phyloP scores from a whole-genome alignment of 1,140 invertebrate genomes.

The Temnothorax longispinosus region DNA sequence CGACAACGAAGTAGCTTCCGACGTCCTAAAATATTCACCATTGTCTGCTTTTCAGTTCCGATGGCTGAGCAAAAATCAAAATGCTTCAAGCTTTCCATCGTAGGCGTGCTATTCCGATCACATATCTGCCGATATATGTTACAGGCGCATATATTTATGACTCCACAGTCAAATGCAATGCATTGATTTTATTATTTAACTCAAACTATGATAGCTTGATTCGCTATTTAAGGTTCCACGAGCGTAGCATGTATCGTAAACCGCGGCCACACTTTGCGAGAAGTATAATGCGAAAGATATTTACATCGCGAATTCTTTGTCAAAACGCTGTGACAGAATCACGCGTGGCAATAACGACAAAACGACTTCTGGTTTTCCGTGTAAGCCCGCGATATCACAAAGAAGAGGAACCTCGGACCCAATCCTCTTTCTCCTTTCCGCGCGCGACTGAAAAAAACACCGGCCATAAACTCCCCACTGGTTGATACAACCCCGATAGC shows the following conservation, averaged over 20 bases:
- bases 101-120: slow-evolving; percentile 40
- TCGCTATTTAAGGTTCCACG: slow-evolving; percentile 47
- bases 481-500: slow-evolving; percentile 52
- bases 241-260: slow-evolving; percentile 59
- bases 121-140: not conserved
- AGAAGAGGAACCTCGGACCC: not conserved
- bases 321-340: slow-evolving; percentile 35
- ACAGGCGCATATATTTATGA: slow-evolving; percentile 37
- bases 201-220: slow-evolving; percentile 22
- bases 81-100: not conserved
- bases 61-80: slow-evolving; percentile 44
- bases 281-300: slow-evolving; percentile 40
- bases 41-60: slow-evolving; percentile 19
- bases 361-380: slow-evolving; percentile 45
- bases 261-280: not conserved
- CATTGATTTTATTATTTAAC: slow-evolving; percentile 53
- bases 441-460: not conserved
- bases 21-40: not conserved
- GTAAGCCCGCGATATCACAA: not conserved
- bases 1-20: not conserved
- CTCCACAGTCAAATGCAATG: slow-evolving; percentile 44
- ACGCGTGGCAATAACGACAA: slow-evolving; percentile 54
- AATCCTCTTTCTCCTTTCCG: not conserved
- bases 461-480: slow-evolving; percentile 52
- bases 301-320: slow-evolving; percentile 52